Percentiles rank a stretch among this genome's conserved stretches.
Evolutionary conservation across 1,140 invertebrate species (phyloP).

Genomic region (Drosophila dunni): DNA sequence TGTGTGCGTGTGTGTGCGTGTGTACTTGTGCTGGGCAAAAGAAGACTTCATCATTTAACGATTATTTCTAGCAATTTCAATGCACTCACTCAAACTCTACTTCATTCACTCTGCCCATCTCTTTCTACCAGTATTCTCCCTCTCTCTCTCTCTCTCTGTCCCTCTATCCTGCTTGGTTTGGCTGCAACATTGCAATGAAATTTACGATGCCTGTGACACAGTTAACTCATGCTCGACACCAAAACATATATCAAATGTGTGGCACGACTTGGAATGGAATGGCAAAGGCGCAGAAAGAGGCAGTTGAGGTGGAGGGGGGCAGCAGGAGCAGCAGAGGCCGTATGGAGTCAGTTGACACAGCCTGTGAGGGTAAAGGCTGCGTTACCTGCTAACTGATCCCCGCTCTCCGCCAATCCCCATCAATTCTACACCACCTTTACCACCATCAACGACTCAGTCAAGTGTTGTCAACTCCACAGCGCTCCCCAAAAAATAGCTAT

Average conservation of each 20-base stretch:
- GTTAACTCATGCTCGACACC: constrained; percentile 83
- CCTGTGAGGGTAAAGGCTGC: constrained; percentile 21
- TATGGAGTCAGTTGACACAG: constrained; percentile 34
- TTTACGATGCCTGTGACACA: constrained; percentile 83
- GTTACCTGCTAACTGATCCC: constrained; percentile 42
- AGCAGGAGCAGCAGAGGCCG: too few species aligned
- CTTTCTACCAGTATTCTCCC: not conserved
- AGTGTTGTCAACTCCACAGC: too few species aligned
- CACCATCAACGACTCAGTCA: not conserved
- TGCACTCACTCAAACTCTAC: constrained; percentile 56
- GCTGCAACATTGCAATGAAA: constrained; percentile 68
- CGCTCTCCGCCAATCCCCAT: too few species aligned
- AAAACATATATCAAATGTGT: constrained; percentile 83
- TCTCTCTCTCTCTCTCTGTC: not conserved
- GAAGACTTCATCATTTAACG: constrained; percentile 81
- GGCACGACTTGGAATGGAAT: constrained; percentile 79
- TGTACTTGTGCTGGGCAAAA: constrained; percentile 13
- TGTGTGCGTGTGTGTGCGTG: constrained; percentile 11
- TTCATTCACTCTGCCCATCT: not conserved
- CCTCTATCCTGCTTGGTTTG: not conserved
- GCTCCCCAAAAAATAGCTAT: too few species aligned
- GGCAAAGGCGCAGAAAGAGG: constrained; percentile 31
- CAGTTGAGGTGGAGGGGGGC: constrained; percentile 11
- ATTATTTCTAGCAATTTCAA: constrained; percentile 83
- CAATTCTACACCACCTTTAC: not conserved